Percentiles rank a stretch among this genome's conserved stretches.
phyloP scores from a whole-genome alignment of 1,140 invertebrate species.

The Hyphantria cunea region DNA sequence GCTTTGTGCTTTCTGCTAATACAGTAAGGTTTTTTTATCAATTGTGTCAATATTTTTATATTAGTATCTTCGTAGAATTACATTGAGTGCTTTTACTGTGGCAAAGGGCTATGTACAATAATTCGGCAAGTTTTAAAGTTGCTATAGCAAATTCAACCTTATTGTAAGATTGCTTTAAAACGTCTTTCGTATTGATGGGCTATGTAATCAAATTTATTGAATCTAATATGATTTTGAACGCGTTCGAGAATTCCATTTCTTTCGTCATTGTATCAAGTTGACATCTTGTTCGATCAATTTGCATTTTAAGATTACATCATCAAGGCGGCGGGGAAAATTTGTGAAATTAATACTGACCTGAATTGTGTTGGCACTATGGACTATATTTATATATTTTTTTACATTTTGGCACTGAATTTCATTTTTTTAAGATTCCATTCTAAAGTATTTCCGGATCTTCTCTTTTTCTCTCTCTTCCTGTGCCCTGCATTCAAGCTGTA shows the following conservation, averaged over 20 bases:
- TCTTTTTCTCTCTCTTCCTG: no score
- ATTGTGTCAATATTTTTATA: background rate
- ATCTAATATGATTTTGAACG: background rate
- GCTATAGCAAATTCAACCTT: background rate
- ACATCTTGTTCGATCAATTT: background rate
- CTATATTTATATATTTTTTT: no score
- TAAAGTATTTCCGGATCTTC: no score
- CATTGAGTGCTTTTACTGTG: background rate
- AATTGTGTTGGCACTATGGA: no score
- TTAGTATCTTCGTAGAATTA: background rate
- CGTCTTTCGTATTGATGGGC: background rate
- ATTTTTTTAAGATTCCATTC: no score
- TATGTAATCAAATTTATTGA: background rate
- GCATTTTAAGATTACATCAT: background rate
- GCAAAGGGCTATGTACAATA: background rate
- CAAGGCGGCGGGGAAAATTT: background rate
- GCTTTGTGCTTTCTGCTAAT: background rate
- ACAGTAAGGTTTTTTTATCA: background rate
- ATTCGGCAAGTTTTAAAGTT: background rate
- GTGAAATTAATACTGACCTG: no score
- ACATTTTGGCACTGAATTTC: no score
- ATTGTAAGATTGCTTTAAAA: background rate
- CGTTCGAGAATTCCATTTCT: background rate
- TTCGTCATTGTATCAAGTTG: background rate
- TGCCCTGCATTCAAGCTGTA: no score